Evolutionary conservation across 1,140 invertebrate genomes (phyloP), one percentile per base, ranked within the genome.

Genomic region (Neotoxoptera formosana): DNA sequence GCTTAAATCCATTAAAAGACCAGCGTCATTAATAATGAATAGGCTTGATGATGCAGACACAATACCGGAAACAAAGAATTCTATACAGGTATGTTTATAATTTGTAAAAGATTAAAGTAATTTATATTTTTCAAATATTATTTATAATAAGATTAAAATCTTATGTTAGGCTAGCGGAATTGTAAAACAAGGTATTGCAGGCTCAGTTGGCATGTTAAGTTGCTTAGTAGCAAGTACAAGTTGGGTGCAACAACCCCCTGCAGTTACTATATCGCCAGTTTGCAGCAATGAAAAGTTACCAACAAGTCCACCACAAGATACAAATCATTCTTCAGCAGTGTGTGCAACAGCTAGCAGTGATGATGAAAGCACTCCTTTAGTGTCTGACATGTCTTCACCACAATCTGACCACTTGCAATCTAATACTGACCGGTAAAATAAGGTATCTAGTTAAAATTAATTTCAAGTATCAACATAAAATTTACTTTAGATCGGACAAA

Each of bases 341-440:
- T 93, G 91, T 86, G 91, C 93, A 9, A 81, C 90, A 14, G 83
- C 45, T 81, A 93, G 93, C 56, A 92, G 90, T 94, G 96, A 96
- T 94, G 96, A 96, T 94, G 96, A 97, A 94, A 96, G 96, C 1
- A 96, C 96, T 23, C 96, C 96, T 45, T 95, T 97, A 14, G 96
- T 97, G 17, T 96, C 96, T 0, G 95, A 96, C 93, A 48, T 95
- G 21, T 95, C 95, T 2, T 95, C 95, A 0, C 95, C 95, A 4
- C 93, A 93, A 45, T 93, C 91, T 93, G 91, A 93, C 41, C 81
- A 93, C 84, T 36, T 93, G n/a, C 91, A 93, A 86, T 93, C 91
- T 86, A 93, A 93, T 45, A 53, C 48, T 84, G 91, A 93, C 23
- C 76, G 91, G 91, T 93, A 93, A 84, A 93, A 56, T 86, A 41